Conservation (phyloP, 2,888 invertebrate species). For the Adela reaumurella region DNA sequence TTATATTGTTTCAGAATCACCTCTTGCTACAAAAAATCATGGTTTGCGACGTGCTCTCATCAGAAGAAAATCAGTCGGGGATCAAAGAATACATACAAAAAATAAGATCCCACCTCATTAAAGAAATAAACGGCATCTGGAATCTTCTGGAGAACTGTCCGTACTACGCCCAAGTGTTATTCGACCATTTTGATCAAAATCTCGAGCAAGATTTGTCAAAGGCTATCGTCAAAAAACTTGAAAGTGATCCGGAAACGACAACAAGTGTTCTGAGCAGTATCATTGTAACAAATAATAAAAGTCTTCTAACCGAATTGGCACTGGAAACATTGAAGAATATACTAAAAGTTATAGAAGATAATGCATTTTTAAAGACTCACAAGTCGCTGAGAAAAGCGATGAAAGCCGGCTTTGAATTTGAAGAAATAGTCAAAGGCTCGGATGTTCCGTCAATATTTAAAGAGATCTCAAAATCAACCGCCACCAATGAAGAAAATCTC, state of each 20-base stretch:
- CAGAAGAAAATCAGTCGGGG: constrained; percentile 13
- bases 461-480: constrained; percentile 16
- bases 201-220: constrained; percentile 30
- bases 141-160: constrained; percentile 19
- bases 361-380: constrained; percentile 13
- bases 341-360: constrained; percentile 27
- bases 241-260: constrained; percentile 17
- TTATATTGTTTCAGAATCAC: constrained; percentile 28
- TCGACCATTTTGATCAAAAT: constrained; percentile 25
- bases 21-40: constrained; percentile 31
- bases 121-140: constrained; percentile 20
- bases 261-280: constrained; percentile 20
- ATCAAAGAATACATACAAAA: constrained; percentile 13
- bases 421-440: constrained; percentile 21
- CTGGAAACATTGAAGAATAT: constrained; percentile 30
- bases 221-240: constrained; percentile 24
- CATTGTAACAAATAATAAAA: constrained; percentile 24
- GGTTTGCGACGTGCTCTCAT: constrained; percentile 21
- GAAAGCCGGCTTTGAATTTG: constrained; percentile 28
- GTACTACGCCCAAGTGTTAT: constrained; percentile 25
- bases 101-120: constrained; percentile 29
- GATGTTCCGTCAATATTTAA: constrained; percentile 23
- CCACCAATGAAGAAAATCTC: constrained; percentile 15
- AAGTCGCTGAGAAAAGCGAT: constrained; percentile 25
- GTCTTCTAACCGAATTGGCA: constrained; percentile 25